Conservation (phyloP, 2,113 vertebrate genomes). For the Catharus fuscescens region DNA sequence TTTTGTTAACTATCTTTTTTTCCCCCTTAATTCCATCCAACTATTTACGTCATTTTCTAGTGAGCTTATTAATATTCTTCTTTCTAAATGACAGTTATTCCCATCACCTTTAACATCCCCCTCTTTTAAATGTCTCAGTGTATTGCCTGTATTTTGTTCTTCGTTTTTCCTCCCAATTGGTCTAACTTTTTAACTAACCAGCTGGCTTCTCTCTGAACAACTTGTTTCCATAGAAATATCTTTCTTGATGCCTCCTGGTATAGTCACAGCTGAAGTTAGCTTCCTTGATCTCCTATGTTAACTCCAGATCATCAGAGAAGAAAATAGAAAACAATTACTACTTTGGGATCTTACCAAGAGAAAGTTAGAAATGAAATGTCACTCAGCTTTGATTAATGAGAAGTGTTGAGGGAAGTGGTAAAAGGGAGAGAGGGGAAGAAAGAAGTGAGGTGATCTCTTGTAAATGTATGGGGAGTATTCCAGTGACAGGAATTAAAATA, state of each 20-base stretch:
- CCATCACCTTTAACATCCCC: background rate
- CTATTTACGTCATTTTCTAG: background rate
- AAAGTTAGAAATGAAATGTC: background rate
- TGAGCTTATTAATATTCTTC: background rate
- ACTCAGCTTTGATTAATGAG: background rate
- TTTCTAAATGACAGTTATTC: background rate
- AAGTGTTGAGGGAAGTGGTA: background rate
- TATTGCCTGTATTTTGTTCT: background rate
- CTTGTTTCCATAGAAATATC: conserved; percentile 15
- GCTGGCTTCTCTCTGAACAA: background rate
- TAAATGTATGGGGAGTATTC: conserved; percentile 26
- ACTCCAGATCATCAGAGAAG: background rate
- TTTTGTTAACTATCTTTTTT: background rate
- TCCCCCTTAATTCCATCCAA: background rate
- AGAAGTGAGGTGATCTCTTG: background rate
- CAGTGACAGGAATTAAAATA: conserved; percentile 31
- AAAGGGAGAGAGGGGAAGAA: background rate
- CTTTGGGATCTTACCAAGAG: background rate
- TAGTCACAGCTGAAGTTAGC: background rate
- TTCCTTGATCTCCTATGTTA: background rate
- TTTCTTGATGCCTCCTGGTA: background rate
- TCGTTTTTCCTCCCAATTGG: background rate
- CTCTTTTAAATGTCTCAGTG: background rate
- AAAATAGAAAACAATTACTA: background rate
- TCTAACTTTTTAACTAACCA: background rate